Evolutionary conservation across 2,888 invertebrate species (phyloP), one percentile per base, ranked within the genome.

Genomic region (Sialis fuliginosa): DNA sequence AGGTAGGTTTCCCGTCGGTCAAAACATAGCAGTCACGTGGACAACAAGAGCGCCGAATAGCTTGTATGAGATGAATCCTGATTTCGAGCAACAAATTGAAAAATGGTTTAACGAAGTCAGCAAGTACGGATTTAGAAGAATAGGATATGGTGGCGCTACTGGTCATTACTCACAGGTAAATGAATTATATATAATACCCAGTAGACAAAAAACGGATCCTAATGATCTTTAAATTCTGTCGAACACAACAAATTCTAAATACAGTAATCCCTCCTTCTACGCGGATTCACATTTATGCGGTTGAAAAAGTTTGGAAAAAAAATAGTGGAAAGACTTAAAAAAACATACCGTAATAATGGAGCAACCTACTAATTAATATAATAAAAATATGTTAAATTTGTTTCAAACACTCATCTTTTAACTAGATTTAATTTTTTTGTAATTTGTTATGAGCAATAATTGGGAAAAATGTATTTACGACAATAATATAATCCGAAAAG

Each of bases 161-260:
- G 86, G 84, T 48, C 88, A 88, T 67, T 88, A 86, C 62, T 85
- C 87, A 50, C 88, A 86, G 79, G 85, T 85, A 62, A 54, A 53
- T 51, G 49, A 30, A 8, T 42, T 5, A 30, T 22, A 22, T 5
- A 30, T 22, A 22, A 22, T 22, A 22, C 22, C 22, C 4, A 2
- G 22, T 22, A 22, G 22, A 34, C 10, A 2, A 10, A n/a, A 35
- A 10, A n/a, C 35, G 35, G 35, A 9, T 35, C n/a, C 6, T 12
- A 6, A 39, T 8, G 9, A 34, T 34, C 7, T 8, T 7, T 34
- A 8, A 8, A 8, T 34, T 34, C 9, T 8, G 7, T 34, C 35
- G 35, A 35, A 33, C 6, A 40, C 7, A 40, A n/a, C 40, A n/a
- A n/a, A n/a, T n/a, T n/a, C n/a, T n/a, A n/a, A n/a, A n/a, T n/a